Evolutionary conservation across 2,888 invertebrate species (phyloP).

Genomic region (Holacanthella duospinosa): DNA sequence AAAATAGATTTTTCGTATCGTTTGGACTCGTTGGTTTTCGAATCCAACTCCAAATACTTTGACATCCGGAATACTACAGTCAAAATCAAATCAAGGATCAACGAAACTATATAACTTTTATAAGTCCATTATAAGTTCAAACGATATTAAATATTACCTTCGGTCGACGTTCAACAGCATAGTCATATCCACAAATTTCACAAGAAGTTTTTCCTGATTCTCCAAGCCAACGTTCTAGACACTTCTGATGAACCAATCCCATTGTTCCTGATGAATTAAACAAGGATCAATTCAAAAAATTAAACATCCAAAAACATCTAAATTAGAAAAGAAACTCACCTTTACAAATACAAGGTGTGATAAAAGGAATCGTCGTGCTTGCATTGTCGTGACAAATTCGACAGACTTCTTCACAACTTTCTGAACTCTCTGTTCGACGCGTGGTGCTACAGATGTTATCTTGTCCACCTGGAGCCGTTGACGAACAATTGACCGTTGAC

Average conservation of each 20-base stretch:
- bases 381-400: constrained; percentile 37
- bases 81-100: too few relatives aligned
- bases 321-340: constrained; percentile 16
- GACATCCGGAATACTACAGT: constrained; percentile 28
- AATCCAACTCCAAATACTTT: constrained; percentile 29
- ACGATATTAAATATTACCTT: constrained; percentile 16
- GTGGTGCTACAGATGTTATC: too few relatives aligned
- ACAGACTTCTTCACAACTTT: constrained; percentile 14
- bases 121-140: neutral
- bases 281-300: neutral
- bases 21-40: constrained; percentile 26
- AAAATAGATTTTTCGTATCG: constrained; percentile 40
- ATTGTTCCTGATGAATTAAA: constrained; percentile 29
- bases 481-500: neutral
- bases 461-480: neutral
- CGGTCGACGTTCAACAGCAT: constrained; percentile 27
- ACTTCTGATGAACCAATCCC: constrained; percentile 33
- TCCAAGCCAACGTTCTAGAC: constrained; percentile 35
- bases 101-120: too few relatives aligned
- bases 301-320: neutral
- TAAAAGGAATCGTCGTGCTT: constrained; percentile 24
- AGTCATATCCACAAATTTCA: constrained; percentile 26
- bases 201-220: constrained; percentile 34
- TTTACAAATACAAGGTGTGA: constrained; percentile 36
- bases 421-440: neutral